Evolutionary conservation across 1,140 invertebrate genomes (phyloP).

Genomic region (Pseudomyrmex gracilis): DNA sequence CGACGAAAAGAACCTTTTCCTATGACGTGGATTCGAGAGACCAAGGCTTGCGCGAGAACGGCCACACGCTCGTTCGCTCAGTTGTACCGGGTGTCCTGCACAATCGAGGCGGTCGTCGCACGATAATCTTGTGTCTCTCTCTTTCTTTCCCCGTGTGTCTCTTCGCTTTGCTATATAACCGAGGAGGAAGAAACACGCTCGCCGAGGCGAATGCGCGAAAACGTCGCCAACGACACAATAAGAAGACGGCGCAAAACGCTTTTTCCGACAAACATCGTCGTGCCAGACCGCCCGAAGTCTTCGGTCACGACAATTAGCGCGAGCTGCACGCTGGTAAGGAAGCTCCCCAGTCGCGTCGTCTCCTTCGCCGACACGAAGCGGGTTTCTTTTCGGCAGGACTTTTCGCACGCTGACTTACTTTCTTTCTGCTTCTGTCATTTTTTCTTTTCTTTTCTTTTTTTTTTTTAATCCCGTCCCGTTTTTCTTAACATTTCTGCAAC

Average conservation of each 20-base stretch:
- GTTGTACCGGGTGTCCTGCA: slow-evolving; percentile 61
- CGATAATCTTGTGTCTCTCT: not conserved
- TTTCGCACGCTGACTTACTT: slow-evolving; percentile 18
- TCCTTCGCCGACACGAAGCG: too few species aligned
- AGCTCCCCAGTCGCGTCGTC: not conserved
- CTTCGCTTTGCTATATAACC: too few species aligned
- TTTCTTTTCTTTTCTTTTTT: not conserved
- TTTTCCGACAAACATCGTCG: not conserved
- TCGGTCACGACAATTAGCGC: slow-evolving; percentile 8
- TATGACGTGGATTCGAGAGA: slow-evolving; percentile 37
- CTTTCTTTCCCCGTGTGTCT: too few species aligned
- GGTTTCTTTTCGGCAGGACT: too few species aligned
- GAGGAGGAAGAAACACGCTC: not conserved
- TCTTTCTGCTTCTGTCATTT: not conserved
- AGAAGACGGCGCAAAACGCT: not conserved
- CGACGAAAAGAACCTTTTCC: slow-evolving; percentile 33
- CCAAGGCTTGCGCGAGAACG: slow-evolving; percentile 24
- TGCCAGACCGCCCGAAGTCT: not conserved
- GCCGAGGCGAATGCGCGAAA: slow-evolving; percentile 18
- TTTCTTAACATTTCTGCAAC: not conserved
- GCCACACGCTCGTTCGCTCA: slow-evolving; percentile 51
- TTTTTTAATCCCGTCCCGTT: not conserved
- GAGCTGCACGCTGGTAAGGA: slow-evolving; percentile 45
- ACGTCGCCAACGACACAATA: not conserved
- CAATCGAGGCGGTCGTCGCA: slow-evolving; percentile 54